A percentile compares a stretch with the other conserved stretches of the same genome.
Conservation (phyloP, 2,113 vertebrate genomes). For the Thalassoma bifasciatum region DNA sequence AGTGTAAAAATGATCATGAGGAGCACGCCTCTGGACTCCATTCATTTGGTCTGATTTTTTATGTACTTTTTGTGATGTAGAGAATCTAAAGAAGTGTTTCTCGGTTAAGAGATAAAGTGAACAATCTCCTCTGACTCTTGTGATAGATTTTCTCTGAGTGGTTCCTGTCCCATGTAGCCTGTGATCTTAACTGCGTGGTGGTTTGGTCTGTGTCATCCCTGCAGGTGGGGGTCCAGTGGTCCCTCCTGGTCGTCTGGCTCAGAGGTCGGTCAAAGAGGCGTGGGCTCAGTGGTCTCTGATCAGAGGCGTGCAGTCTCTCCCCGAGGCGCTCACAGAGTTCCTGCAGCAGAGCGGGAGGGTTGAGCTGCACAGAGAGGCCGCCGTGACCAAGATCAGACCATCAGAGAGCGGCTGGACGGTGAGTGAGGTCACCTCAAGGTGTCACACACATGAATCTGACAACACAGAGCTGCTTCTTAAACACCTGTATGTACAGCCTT, state of each 20-base stretch:
- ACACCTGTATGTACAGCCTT: neutral
- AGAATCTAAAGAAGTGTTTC: too few species aligned
- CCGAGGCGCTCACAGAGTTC: slow-evolving; percentile 80
- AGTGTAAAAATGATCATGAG: too few species aligned
- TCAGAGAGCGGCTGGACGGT: slow-evolving; percentile 86
- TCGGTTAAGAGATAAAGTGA: too few species aligned
- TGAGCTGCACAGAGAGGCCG: slow-evolving; percentile 77
- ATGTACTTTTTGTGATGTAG: too few species aligned
- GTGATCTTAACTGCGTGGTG: too few species aligned
- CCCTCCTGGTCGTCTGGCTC: slow-evolving; percentile 72
- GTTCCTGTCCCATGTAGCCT: too few species aligned
- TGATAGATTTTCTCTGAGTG: too few species aligned
- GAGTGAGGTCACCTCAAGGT: slow-evolving; percentile 24
- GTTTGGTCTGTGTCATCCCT: neutral
- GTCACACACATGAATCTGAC: neutral
- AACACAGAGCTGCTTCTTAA: neutral
- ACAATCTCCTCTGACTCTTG: too few species aligned
- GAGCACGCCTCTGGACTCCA: too few species aligned
- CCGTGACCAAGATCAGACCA: slow-evolving; percentile 74
- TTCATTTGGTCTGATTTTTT: too few species aligned
- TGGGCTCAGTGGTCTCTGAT: slow-evolving; percentile 94
- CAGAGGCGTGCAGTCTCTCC: slow-evolving; percentile 85
- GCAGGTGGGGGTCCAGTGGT: slow-evolving; percentile 64
- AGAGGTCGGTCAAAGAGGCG: slow-evolving; percentile 79
- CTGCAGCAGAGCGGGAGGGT: slow-evolving; percentile 73